A percentile compares a stretch with the other conserved stretches of the same genome.
Conservation (phyloP, 2,113 vertebrate genomes). For the Narcine bancroftii region DNA sequence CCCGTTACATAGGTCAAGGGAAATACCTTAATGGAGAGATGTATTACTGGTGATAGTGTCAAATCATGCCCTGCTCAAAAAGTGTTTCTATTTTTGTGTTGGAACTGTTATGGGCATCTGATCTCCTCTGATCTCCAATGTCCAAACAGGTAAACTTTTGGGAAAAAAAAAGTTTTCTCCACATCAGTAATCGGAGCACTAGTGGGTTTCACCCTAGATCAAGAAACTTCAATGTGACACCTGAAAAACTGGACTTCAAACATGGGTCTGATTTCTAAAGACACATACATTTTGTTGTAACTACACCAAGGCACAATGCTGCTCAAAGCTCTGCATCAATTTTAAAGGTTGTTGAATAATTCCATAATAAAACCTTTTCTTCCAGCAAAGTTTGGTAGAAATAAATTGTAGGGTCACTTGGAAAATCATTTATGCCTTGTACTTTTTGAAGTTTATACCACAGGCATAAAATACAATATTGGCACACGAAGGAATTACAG, state of each 20-base stretch:
- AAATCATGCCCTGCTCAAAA: background rate
- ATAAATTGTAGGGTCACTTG: background rate
- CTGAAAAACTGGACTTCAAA: background rate
- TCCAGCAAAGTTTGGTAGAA: too few species aligned
- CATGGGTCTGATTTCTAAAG: background rate
- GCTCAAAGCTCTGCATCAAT: background rate
- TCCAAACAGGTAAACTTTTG: background rate
- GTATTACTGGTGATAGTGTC: background rate
- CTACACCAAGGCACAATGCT: background rate
- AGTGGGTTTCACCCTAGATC: background rate
- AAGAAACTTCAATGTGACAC: background rate
- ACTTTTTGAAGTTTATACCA: constrained; percentile 17
- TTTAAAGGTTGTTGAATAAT: background rate
- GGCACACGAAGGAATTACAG: background rate
- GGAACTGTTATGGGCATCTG: background rate
- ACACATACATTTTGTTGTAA: background rate
- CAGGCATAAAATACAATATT: background rate
- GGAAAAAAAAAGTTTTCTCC: background rate
- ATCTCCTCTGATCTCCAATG: background rate
- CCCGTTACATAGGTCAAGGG: background rate
- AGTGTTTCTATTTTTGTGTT: background rate
- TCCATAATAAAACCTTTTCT: background rate
- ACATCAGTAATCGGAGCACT: background rate
- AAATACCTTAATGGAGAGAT: background rate
- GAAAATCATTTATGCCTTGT: background rate